phyloP scores from a whole-genome alignment of 1,140 invertebrate species.

The Caenorhabditis brenneri region DNA sequence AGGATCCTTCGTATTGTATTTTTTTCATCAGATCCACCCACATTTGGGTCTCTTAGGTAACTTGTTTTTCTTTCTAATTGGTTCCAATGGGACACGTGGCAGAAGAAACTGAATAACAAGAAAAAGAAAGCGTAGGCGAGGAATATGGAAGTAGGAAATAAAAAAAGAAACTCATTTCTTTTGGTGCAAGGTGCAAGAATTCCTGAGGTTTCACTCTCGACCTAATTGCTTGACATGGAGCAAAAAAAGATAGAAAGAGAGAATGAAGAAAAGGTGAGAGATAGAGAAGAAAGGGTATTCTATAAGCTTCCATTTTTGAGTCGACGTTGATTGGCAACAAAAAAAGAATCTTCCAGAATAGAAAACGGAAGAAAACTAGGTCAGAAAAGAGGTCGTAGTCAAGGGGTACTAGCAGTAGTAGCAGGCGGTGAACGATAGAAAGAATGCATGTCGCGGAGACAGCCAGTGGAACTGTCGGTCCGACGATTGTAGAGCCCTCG shows the following conservation, averaged over 20 bases:
- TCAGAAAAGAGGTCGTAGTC: constrained; percentile 27
- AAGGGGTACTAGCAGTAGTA: constrained; percentile 36
- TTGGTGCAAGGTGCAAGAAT: constrained; percentile 4
- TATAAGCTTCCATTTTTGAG: neutral
- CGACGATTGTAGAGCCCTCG: too few species aligned
- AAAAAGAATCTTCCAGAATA: neutral
- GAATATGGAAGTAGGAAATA: neutral
- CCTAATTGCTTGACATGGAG: neutral
- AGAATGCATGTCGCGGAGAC: too few species aligned
- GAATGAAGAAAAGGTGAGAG: neutral
- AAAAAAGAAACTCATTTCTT: neutral
- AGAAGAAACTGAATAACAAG: neutral
- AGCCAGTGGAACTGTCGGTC: too few species aligned
- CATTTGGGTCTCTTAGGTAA: neutral
- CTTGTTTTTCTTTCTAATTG: neutral
- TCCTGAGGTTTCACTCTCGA: constrained; percentile 2
- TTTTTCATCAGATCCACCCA: neutral
- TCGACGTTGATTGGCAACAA: neutral
- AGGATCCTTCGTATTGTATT: neutral
- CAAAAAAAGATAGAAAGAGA: neutral
- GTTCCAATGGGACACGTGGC: neutral
- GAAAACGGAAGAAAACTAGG: neutral
- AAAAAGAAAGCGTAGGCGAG: neutral
- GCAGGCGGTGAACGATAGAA: neutral
- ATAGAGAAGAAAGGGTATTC: neutral